A percentile compares a stretch with the other conserved stretches of the same genome.
These are phyloP conservation scores for Drosophila elegans DNA, from an alignment of 1,140 invertebrate genomes.

Conservation along the genomic window DNA sequence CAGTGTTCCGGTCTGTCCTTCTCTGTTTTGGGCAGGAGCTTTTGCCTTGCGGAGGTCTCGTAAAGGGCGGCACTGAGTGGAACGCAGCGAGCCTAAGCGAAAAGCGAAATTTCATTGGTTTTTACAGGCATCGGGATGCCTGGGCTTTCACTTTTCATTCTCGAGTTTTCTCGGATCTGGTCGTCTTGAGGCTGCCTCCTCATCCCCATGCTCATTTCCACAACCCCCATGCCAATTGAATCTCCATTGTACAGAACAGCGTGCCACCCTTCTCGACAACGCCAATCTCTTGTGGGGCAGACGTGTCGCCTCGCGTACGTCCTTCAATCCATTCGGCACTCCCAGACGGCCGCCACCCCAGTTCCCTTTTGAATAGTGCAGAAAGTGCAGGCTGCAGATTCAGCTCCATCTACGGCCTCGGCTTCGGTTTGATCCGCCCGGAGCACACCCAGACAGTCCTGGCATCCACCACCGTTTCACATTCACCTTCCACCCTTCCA, in stretches of 20 bases:
- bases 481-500: slow-evolving; percentile 15
- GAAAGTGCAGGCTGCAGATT: slow-evolving; percentile 64
- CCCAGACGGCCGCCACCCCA: slow-evolving; percentile 8
- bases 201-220: background rate
- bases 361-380: slow-evolving; percentile 76
- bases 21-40: background rate
- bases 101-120: slow-evolving; percentile 78
- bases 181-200: slow-evolving; percentile 20
- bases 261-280: slow-evolving; percentile 6
- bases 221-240: slow-evolving; percentile 1
- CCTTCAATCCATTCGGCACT: slow-evolving; percentile 53
- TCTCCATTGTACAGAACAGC: slow-evolving; percentile 8
- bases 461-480: slow-evolving; percentile 76
- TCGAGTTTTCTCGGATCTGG: background rate
- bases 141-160: slow-evolving; percentile 46
- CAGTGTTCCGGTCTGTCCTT: slow-evolving; percentile 6
- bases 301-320: slow-evolving; percentile 58
- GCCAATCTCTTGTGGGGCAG: slow-evolving; percentile 41
- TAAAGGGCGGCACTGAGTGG: slow-evolving; percentile 48
- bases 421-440: slow-evolving; percentile 10
- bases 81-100: slow-evolving; percentile 64
- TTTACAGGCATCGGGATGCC: slow-evolving; percentile 46
- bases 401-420: slow-evolving; percentile 9
- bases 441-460: slow-evolving; percentile 11
- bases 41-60: slow-evolving; percentile 29